These are phyloP conservation scores for Chrosomus eos DNA, from an alignment of 2,797 vertebrate species.

Conservation along the genomic window DNA sequence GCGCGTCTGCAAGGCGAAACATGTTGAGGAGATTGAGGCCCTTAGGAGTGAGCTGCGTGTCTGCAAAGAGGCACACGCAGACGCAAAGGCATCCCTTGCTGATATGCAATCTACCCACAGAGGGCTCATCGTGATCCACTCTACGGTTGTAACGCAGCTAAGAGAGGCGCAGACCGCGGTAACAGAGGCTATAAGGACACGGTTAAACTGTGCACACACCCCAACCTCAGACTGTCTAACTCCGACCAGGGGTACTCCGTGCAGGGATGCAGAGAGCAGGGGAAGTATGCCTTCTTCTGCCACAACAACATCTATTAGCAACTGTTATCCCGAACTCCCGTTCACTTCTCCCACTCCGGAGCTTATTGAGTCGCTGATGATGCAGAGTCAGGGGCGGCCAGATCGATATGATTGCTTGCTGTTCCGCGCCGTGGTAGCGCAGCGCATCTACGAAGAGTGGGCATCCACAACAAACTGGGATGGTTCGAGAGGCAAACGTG, in stretches of 20 bases:
- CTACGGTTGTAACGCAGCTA: background rate
- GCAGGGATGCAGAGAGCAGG: no score
- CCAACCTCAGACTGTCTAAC: background rate
- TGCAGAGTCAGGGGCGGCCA: background rate
- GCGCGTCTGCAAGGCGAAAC: no score
- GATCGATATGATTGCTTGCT: background rate
- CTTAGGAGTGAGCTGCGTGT: background rate
- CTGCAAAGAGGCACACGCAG: background rate
- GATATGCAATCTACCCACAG: background rate
- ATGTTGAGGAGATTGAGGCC: no score
- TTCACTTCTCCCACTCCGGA: background rate
- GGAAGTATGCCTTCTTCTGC: no score
- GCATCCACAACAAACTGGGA: no score
- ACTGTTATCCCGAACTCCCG: background rate
- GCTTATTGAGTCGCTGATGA: background rate
- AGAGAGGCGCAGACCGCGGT: background rate
- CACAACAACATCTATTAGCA: no score
- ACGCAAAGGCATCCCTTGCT: background rate
- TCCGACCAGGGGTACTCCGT: no score
- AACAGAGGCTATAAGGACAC: background rate
- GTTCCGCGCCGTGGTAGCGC: background rate
- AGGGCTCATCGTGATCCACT: background rate
- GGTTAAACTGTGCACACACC: background rate
- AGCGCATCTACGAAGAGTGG: background rate
- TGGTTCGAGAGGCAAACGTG: no score